phyloP scores from a whole-genome alignment of 2,888 invertebrate species.

The Tipula lateralis region DNA sequence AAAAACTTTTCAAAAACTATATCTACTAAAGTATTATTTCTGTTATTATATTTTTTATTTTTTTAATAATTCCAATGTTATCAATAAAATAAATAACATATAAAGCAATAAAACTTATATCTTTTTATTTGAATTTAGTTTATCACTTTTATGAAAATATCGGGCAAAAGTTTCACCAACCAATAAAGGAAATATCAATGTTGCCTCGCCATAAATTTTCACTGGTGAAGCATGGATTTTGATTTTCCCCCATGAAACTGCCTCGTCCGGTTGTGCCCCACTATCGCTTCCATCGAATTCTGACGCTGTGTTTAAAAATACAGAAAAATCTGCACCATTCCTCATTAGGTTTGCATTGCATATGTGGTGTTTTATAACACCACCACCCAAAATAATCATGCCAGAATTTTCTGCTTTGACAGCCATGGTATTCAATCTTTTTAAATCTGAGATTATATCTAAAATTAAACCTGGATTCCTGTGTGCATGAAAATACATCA shows the following conservation, averaged over 20 bases:
- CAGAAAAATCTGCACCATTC: slow-evolving; percentile 93
- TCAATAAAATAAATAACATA: not conserved
- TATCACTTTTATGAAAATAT: slow-evolving; percentile 47
- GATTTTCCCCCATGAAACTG: slow-evolving; percentile 98
- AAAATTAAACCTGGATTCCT: slow-evolving; percentile 86
- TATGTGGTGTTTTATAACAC: slow-evolving; percentile 97
- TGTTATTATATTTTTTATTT: not conserved
- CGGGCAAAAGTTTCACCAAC: slow-evolving; percentile 96
- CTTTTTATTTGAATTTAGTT: not conserved
- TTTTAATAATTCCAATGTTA: not conserved
- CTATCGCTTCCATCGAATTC: slow-evolving; percentile 98
- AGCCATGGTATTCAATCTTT: slow-evolving; percentile 87
- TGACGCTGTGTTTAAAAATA: slow-evolving; percentile 90
- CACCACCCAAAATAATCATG: slow-evolving; percentile 94
- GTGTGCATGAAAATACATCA: slow-evolving; percentile 98
- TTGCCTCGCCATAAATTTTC: slow-evolving; percentile 91
- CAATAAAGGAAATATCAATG: slow-evolving; percentile 86
- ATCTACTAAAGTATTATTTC: not conserved
- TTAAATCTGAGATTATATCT: slow-evolving; percentile 89
- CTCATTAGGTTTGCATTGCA: slow-evolving; percentile 99
- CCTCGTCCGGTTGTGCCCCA: slow-evolving; percentile 97
- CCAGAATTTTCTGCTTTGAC: slow-evolving; percentile 91
- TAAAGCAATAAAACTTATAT: not conserved
- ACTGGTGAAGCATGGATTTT: slow-evolving; percentile 80
- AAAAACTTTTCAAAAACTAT: not conserved